Evolutionary conservation across 2,888 invertebrate species (phyloP), one percentile per base, ranked within the genome.

Genomic region (Coenonympha arcania): DNA sequence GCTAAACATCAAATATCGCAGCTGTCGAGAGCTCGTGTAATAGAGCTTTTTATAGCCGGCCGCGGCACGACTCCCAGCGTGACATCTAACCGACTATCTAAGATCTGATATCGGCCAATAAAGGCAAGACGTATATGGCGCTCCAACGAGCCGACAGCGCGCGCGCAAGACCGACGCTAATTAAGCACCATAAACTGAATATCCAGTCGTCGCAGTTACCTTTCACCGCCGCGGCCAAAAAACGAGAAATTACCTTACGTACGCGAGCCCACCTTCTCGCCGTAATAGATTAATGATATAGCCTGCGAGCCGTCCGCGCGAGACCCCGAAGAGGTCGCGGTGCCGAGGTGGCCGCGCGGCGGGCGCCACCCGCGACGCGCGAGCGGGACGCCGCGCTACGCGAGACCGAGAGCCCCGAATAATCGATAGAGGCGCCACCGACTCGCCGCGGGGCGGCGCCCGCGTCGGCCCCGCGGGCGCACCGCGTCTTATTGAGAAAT

Each of bases 221-320:
- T 82, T 81, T 80, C 79, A 78, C 80, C 73, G 69, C 65, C 68
- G 59, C 57, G 61, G 61, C 51, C 58, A 71, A 76, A 76, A 79
- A 77, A 73, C 64, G 66, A 70, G 69, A 62, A 71, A 71, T 71
- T 62, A 69, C 68, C 68, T 67, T 72, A 73, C 71, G 71, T 73
- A 68, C 43, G 41, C 41, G 43, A 43, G 43, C 43, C 43, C 43
- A 43, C 43, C 43, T 41, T 40, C 40, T 20, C 66, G 62, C 60
- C 64, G 76, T 83, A 84, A 85, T 85, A 85, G 83, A 84, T 85
- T 83, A 85, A 85, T 84, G 84, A 83, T 83, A 82, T 73, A 72
- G 80, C 73, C 72, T 73, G 59, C 55, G 52, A 55, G 59, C 74
- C 76, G 68, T 77, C 76, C 76, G 75, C 79, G 76, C 69, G 72